Base-by-base conservation (phyloP, 2,113 vertebrate genomes). In the Daphoenositta chrysoptera region DNA sequence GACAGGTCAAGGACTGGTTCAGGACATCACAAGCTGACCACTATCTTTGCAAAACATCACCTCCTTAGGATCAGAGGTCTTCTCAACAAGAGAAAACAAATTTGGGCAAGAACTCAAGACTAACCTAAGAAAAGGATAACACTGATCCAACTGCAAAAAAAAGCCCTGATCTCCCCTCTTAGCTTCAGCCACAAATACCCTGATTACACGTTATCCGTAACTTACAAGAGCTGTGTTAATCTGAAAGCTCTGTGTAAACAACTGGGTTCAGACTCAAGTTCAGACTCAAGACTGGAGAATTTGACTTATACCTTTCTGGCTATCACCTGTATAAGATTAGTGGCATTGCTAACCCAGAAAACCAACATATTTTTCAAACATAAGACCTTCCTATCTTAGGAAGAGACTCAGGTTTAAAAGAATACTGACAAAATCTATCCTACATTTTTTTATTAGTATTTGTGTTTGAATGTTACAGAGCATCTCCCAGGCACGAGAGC, bases 201-300 rank as follows among this genome's bases (percentile, higher is more conserved):
- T 53, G 9, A 48, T 44, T 40, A 56, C 13, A 28, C 1, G 1
- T 83, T 26, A 70, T 39, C 42, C 0, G 0, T 45, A 72, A 86
- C 6, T 89, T 47, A 76, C 3, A 54, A 14, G 7, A 81, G 30
- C 15, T 1, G 0, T 18, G 54, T 66, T 50, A 89, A 61, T 35
- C n/a, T 0, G 0, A 89, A 73, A 58, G 37, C 35, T 66, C 72
- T 48, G 64, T 51, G 68, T 76, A 69, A 64, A 80, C 20, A 76
- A 40, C 28, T 53, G 40, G 47, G 16, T 13, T 89, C 33, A 83
- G 57, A 63, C 45, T 72, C 35, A 18, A 39, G 6, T 26, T 87
- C 37, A 78, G 47, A 69, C n/a, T 83, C 35, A 39, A 33, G 39
- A 26, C 20, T 35, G 35, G 9, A 81, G 37, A 37, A 73, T 27